Evolutionary conservation across 2,113 vertebrate genomes (phyloP), one percentile per base, ranked within the genome.

Genomic region (Orcinus orca): DNA sequence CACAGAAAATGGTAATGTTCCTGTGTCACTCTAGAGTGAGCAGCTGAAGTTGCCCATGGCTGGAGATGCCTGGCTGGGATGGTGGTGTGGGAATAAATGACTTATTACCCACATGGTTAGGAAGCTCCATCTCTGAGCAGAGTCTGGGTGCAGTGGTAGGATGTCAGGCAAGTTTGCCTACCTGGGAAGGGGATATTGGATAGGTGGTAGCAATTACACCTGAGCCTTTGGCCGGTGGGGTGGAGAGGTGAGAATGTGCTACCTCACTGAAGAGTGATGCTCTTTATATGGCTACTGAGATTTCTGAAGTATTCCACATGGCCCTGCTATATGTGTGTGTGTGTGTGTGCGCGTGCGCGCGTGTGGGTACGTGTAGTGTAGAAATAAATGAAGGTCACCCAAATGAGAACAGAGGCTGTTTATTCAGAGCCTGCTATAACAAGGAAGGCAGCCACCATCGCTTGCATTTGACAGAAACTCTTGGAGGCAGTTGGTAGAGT

Each of bases 321-420:
- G 25, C 6, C 31, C 5, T 95, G 10, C 26, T 80, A 3, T 68
- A 14, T 60, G 82, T 60, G 67, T 31, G 1, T 47, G 29, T 67
- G n/a, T 74, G 47, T 47, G 11, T 47, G 47, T 1, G 41, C 6
- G 41, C 5, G 41, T 1, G 41, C 41, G 41, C 41, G 11, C 21
- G 5, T 58, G 31, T 71, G 41, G 21, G 88, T 93, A 12, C 53
- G 11, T 71, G 29, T 85, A 86, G 12, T 88, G 4, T 89, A 63
- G 62, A 95, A 94, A 85, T 87, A 96, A 71, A 68, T 85, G 29
- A 94, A 73, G 41, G 73, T 83, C 33, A 87, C 41, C 76, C 53
- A 81, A 80, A 62, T 67, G 41, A 50, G 81, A 94, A 65, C 29
- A 82, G 80, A 81, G 74, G 14, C 60, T 93, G 17, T 90, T 55